These are phyloP conservation scores for Schrankia costaestrigalis DNA, from an alignment of 2,888 invertebrate genomes.

Conservation along the genomic window DNA sequence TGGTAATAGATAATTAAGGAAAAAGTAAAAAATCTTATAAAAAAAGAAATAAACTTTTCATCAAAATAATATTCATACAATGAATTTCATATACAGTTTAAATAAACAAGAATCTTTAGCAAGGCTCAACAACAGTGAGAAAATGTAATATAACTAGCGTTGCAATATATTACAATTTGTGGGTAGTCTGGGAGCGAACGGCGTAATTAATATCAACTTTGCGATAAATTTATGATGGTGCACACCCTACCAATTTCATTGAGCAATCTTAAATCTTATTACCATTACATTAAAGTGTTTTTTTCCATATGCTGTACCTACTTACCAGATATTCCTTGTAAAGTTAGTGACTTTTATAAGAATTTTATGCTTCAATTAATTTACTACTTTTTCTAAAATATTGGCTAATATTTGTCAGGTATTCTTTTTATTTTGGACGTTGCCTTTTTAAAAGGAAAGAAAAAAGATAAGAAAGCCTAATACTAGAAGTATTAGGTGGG, in stretches of 20 bases:
- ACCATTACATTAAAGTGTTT: conserved; percentile 9
- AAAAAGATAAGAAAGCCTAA: too few relatives aligned
- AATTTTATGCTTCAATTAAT: conserved; percentile 9
- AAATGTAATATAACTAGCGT: conserved; percentile 32
- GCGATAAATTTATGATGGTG: conserved; percentile 56
- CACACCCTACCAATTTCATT: conserved; percentile 11
- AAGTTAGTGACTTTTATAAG: conserved; percentile 16
- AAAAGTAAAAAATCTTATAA: too few relatives aligned
- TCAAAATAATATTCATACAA: conserved; percentile 5
- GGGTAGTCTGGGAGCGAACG: conserved; percentile 50
- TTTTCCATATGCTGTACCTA: too few relatives aligned
- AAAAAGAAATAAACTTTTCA: conserved; percentile 7
- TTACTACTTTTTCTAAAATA: too few relatives aligned
- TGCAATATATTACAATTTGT: conserved; percentile 62
- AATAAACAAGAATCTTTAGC: conserved; percentile 20
- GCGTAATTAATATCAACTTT: conserved; percentile 76
- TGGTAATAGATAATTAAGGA: too few relatives aligned
- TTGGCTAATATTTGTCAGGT: too few relatives aligned
- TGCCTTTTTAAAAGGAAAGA: too few relatives aligned
- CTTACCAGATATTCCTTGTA: too few relatives aligned
- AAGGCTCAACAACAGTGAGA: conserved; percentile 14
- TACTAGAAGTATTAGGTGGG: too few relatives aligned
- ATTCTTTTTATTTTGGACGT: too few relatives aligned
- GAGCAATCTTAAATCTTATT: conserved; percentile 39
- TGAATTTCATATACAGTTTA: conserved; percentile 17